A percentile compares a stretch with the other conserved stretches of the same genome.
phyloP scores from a whole-genome alignment of 2,888 invertebrate species.

The Calliphora vomitoria region DNA sequence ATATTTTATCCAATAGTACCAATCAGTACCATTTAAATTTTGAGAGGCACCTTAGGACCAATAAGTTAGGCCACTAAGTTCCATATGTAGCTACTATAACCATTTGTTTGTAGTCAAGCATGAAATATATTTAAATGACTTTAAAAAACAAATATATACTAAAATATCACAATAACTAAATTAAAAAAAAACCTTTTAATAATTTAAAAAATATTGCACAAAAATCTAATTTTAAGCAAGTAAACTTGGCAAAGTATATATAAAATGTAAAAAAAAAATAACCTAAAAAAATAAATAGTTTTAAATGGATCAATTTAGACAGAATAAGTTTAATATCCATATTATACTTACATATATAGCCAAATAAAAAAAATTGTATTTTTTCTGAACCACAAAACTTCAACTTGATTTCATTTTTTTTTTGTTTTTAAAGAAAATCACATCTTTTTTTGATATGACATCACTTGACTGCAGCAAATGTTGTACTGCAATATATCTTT shows the following conservation, averaged over 20 bases:
- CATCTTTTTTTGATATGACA: slow-evolving; percentile 44
- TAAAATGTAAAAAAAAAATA: slow-evolving; percentile 9
- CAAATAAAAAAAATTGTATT: slow-evolving; percentile 1
- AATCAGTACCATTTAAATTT: no score
- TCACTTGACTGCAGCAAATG: slow-evolving; percentile 66
- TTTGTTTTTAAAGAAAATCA: slow-evolving; percentile 15
- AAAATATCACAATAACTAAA: no score
- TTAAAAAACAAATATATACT: no score
- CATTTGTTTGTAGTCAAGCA: no score
- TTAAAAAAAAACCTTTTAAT: not conserved
- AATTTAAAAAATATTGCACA: not conserved
- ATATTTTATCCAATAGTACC: no score
- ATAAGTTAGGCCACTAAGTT: no score
- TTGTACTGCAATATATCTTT: slow-evolving; percentile 53
- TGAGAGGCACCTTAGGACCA: no score
- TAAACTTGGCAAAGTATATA: slow-evolving; percentile 42
- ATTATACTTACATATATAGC: slow-evolving; percentile 8
- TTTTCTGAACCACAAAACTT: slow-evolving; percentile 10
- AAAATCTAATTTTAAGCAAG: not conserved
- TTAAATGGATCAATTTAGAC: slow-evolving; percentile 54
- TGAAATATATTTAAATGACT: no score
- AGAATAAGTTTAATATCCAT: slow-evolving; percentile 32
- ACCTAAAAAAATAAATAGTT: slow-evolving; percentile 52
- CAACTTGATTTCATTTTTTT: slow-evolving; percentile 28
- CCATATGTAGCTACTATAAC: no score